A percentile compares a stretch with the other conserved stretches of the same genome.
Evolutionary conservation across 2,888 invertebrate species (phyloP).

Genomic region (Chalcis sispes): DNA sequence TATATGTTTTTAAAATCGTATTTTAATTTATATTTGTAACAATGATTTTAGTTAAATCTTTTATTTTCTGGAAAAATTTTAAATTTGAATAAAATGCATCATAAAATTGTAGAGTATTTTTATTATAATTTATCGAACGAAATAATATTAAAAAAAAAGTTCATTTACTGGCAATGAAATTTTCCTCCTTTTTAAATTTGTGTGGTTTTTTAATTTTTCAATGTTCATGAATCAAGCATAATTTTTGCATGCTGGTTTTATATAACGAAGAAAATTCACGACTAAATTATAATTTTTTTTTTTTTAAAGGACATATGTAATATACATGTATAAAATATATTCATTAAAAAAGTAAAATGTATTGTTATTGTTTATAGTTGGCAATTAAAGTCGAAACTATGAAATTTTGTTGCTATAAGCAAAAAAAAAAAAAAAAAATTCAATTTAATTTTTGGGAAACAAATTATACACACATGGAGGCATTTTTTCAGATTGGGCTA

Average conservation of each 20-base stretch:
- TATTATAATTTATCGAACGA: slow-evolving; percentile 17
- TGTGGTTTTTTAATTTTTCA: slow-evolving; percentile 29
- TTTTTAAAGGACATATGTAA: not conserved
- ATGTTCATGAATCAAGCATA: slow-evolving; percentile 22
- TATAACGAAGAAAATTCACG: slow-evolving; percentile 29
- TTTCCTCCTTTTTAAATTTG: slow-evolving; percentile 22
- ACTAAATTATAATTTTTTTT: slow-evolving; percentile 8
- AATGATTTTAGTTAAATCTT: no score
- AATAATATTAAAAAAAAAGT: slow-evolving; percentile 25
- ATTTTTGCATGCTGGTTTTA: slow-evolving; percentile 44
- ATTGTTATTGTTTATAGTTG: slow-evolving; percentile 14
- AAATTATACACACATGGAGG: slow-evolving; percentile 66
- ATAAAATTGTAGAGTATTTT: not conserved
- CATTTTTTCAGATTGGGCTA: slow-evolving; percentile 69
- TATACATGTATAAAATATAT: not conserved
- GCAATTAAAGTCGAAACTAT: not conserved
- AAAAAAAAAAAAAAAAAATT: no score
- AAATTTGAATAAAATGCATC: no score
- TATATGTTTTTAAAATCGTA: no score
- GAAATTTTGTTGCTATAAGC: slow-evolving; percentile 8
- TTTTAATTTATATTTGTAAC: no score
- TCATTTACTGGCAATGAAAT: slow-evolving; percentile 21
- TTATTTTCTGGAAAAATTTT: no score
- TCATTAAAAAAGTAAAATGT: not conserved
- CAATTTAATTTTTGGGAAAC: slow-evolving; percentile 49